Base-by-base conservation (phyloP, 1,140 invertebrate species). In the Maconellicoccus hirsutus region DNA sequence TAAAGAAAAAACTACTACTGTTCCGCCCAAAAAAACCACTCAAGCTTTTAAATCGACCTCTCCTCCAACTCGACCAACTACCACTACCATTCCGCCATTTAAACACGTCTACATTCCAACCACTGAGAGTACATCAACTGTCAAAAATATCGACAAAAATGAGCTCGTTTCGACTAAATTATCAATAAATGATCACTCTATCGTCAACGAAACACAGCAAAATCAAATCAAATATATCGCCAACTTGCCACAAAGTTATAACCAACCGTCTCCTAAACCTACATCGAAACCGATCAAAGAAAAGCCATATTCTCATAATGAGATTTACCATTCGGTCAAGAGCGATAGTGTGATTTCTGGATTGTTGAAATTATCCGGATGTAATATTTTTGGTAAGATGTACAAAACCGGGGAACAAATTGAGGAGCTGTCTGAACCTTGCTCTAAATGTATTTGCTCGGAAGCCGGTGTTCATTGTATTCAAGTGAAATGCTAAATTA, bases 381-480 rank as follows among this genome's bases (percentile, higher is more conserved):
- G 93, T 77, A 94, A 95, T 80, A 94, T 95, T 75, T 94, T 94
- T 76, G 92, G 93, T 1, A 84, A 87, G 74, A 93, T 94, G 89
- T 94, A 94, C 78, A 83, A 87, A 4, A 88, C 94, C 1, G 91
- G 90, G 3, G 83, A 86, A 77, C 89, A 92, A 74, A 93, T 95
- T 71, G 83, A 86, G 0, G 91, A 94, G 81, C 80, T 95, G 70
- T 93, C 91, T 6, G 86, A 84, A 70, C 84, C 87, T 3, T 95
- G 93, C 79, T 83, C 88, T 72, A 88, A 91, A 77, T 94, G 92
- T 79, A 88, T 86, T 77, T 94, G 93, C 80, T 92, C 92, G 21
- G 88, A 92, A 76, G 80, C 89, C 70, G 93, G 93, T 39, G 92
- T 95, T 66, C 89, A 93, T 76, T 95, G 93, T 80, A 71, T 22